Evolutionary conservation across 2,113 vertebrate species (phyloP).

Genomic region (Nesoenas mayeri): DNA sequence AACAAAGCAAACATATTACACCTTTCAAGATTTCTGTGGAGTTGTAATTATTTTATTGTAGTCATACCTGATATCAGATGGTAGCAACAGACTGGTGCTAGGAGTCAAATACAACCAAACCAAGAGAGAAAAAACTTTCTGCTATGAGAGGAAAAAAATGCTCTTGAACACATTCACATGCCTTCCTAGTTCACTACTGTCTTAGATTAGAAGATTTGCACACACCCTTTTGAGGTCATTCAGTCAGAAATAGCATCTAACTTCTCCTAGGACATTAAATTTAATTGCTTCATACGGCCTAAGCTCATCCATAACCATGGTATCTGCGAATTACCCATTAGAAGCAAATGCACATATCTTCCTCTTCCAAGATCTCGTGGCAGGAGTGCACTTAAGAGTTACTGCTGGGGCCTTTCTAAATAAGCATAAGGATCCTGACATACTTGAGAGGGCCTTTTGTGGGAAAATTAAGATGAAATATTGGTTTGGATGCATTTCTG

Average conservation of each 20-base stretch:
- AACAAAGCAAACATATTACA: background rate
- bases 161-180: background rate
- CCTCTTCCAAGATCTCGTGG: background rate
- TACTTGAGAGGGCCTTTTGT: background rate
- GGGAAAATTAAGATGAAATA: background rate
- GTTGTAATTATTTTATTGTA: background rate
- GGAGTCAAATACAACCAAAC: background rate
- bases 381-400: background rate
- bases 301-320: background rate
- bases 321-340: background rate
- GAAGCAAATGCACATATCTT: conserved; percentile 1
- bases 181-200: background rate
- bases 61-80: background rate
- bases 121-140: background rate
- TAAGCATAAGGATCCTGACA: background rate
- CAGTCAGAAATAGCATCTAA: conserved; percentile 35
- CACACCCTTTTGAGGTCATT: conserved; percentile 28
- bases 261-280: background rate
- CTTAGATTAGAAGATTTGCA: background rate
- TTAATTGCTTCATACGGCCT: background rate
- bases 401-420: background rate
- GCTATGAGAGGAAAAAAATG: background rate
- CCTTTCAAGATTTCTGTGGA: background rate
- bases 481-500: background rate
- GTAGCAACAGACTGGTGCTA: background rate